Base-by-base conservation (phyloP, 2,797 vertebrate species). In the Australoheros facetus region DNA sequence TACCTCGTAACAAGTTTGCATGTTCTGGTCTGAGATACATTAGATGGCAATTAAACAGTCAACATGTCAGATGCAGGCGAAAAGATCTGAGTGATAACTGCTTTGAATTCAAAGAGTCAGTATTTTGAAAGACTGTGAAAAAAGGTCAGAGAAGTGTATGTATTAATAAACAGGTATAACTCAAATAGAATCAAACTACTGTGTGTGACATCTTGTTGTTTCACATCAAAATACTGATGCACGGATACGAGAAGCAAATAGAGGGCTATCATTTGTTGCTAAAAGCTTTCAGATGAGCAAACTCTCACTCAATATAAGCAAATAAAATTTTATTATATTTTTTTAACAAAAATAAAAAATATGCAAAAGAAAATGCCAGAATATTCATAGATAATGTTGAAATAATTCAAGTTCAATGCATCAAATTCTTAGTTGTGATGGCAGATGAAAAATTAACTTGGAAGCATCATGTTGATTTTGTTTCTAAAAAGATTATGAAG, bases 201-300 rank as follows among this genome's bases (percentile, higher is more conserved):
- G 34, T 37, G 5, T 37, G 58, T 37, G 3, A 37, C 1, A 37
- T 10, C 9, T 37, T 37, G 34, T 59, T 21, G 19, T 37, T 60
- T 60, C 6, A 12, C 58, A 37, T 21, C 11, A 37, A 60, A 12
- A 21, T 37, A 10, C 13, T 60, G 32, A n/a, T 37, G 21, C 58
- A 37, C 11, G n/a, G 58, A 60, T 0, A 37, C 0, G 0, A 60
- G 34, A 37, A 37, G 34, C 9, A 3, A 12, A 60, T 60, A 11
- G 34, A 59, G 30, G n/a, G 57, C 19, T 37, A 3, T 60, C 3
- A n/a, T 34, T 59, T 0, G 17, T 59, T 59, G 57, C 10, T 0
- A 34, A 59, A 59, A 34, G 17, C 10, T 34, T 59, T 59, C 57
- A 34, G 30, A 60, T 37, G n/a, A 57, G 11, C 32, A 21, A 58